Evolutionary conservation across 2,888 invertebrate genomes (phyloP).

Genomic region (Crepidodera aurea): DNA sequence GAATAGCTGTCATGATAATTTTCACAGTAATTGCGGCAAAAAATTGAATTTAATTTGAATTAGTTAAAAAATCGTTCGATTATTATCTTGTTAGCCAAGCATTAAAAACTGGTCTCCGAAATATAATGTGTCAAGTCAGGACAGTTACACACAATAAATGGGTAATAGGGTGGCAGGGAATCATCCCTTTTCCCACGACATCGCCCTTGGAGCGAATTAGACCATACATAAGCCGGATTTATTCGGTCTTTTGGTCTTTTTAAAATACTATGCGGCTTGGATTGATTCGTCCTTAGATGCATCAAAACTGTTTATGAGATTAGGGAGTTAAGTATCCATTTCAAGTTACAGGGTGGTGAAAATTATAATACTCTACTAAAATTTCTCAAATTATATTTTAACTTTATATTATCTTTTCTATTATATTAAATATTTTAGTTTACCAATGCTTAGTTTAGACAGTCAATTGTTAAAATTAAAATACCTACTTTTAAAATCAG

Average conservation of each 20-base stretch:
- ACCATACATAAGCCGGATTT: constrained; percentile 42
- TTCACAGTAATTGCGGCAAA: too few species aligned
- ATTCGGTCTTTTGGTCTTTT: constrained; percentile 43
- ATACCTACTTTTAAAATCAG: too few species aligned
- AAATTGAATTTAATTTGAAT: constrained; percentile 25
- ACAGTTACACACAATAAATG: constrained; percentile 45
- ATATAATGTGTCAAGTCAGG: constrained; percentile 38
- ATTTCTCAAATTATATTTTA: too few species aligned
- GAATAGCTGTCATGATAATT: too few species aligned
- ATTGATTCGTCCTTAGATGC: constrained; percentile 31
- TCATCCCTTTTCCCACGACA: constrained; percentile 52
- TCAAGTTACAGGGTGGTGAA: too few species aligned
- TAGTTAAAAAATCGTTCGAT: constrained; percentile 41
- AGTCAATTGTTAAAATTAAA: too few species aligned
- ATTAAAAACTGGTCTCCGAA: constrained; percentile 32
- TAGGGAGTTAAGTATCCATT: neutral
- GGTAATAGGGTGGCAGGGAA: constrained; percentile 45
- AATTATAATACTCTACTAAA: too few species aligned
- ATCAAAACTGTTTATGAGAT: constrained; percentile 11
- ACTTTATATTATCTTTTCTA: too few species aligned
- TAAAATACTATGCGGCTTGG: constrained; percentile 37
- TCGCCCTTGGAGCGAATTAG: constrained; percentile 44
- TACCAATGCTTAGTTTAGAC: too few species aligned
- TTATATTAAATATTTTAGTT: too few species aligned
- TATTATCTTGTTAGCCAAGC: constrained; percentile 39